Percentiles rank a stretch among this genome's conserved stretches.
These are phyloP conservation scores for Piprites chloris DNA, from an alignment of 2,113 vertebrate genomes.

Conservation along the genomic window DNA sequence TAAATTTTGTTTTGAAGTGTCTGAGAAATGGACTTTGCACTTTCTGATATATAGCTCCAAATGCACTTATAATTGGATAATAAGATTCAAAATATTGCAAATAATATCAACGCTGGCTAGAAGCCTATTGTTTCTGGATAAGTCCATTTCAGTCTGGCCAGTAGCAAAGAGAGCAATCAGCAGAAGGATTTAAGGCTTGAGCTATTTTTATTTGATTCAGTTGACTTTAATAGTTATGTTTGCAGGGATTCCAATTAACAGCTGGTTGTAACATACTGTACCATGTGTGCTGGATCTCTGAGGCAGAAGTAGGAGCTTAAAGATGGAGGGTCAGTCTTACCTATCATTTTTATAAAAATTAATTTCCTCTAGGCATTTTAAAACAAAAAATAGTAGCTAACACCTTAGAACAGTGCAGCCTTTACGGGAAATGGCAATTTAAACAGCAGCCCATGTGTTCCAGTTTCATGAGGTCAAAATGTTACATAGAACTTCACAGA, in stretches of 20 bases:
- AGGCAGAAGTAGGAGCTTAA: not conserved
- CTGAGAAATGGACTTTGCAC: not conserved
- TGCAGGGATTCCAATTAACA: conserved; percentile 15
- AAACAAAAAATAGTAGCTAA: not conserved
- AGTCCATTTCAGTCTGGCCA: not conserved
- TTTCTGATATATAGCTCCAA: not conserved
- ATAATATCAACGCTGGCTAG: not conserved
- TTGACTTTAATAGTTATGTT: conserved; percentile 4
- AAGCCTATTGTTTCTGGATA: not conserved
- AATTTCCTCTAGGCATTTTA: not conserved
- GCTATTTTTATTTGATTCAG: not conserved
- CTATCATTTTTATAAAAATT: not conserved
- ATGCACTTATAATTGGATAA: not conserved
- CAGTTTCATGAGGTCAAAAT: not conserved
- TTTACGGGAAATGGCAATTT: not conserved
- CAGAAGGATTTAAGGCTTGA: not conserved
- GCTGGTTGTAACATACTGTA: not conserved
- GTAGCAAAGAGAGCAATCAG: not conserved
- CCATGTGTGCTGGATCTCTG: not conserved
- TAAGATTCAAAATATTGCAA: not conserved
- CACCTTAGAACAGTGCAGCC: not conserved
- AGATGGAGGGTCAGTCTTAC: not conserved
- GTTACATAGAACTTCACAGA: not conserved
- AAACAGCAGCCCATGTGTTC: not conserved
- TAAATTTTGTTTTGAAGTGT: not conserved